A percentile compares a stretch with the other conserved stretches of the same genome.
Conservation (phyloP, 2,888 invertebrate species). For the Scrobipalpa atriplicella region DNA sequence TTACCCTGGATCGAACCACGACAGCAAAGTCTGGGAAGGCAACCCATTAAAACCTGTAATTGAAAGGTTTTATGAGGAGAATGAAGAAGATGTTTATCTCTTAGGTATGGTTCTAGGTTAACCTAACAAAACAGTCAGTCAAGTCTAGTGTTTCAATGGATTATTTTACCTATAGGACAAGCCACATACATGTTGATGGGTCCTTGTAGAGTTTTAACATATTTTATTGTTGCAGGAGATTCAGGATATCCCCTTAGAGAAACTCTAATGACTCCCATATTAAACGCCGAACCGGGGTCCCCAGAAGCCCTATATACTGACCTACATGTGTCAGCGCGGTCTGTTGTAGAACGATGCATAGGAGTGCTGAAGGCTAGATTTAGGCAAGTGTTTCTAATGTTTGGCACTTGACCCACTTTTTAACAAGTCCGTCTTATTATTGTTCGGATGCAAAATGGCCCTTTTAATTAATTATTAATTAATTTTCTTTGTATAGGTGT, state of each 20-base stretch:
- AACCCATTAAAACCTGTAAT: constrained; percentile 28
- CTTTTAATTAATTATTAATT: too few species aligned
- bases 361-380: constrained; percentile 35
- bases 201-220: too few species aligned
- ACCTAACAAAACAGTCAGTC: neutral
- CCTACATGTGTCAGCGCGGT: constrained; percentile 32
- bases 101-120: constrained; percentile 20
- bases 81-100: constrained; percentile 19
- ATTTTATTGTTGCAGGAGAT: constrained; percentile 16
- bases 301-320: constrained; percentile 28
- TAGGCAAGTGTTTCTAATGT: neutral
- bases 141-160: neutral
- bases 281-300: constrained; percentile 32
- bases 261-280: constrained; percentile 34
- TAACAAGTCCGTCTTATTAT: too few species aligned
- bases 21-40: constrained; percentile 30
- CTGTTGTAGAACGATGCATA: constrained; percentile 28
- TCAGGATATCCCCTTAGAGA: constrained; percentile 30
- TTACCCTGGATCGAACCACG: constrained; percentile 32
- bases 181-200: too few species aligned
- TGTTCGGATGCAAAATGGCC: too few species aligned
- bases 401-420: neutral
- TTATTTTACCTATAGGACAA: neutral
- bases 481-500: neutral
- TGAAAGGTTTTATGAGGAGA: constrained; percentile 9